Conservation (phyloP, 2,797 vertebrate genomes). For the Rhadinocentrus ornatus region DNA sequence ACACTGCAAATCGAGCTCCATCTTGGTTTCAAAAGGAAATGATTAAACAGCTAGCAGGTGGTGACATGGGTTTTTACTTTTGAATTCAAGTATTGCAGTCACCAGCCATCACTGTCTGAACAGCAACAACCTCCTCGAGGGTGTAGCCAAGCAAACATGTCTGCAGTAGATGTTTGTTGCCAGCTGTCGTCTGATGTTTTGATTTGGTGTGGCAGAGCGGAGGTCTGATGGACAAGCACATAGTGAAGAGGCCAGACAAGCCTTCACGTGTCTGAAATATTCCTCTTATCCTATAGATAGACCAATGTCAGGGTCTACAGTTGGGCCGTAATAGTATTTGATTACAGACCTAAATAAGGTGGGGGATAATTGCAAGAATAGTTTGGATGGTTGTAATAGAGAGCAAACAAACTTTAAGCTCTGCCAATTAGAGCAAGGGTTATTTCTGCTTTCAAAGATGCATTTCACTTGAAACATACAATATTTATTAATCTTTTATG, state of each 20-base stretch:
- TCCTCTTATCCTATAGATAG: slow-evolving; percentile 55
- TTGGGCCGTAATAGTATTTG: slow-evolving; percentile 29
- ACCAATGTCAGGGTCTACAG: slow-evolving; percentile 9
- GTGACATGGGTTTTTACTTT: slow-evolving; percentile 10
- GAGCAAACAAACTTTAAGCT: slow-evolving; percentile 7
- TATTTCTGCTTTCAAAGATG: slow-evolving; percentile 7
- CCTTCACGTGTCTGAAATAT: slow-evolving; percentile 36
- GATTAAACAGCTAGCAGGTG: slow-evolving; percentile 21
- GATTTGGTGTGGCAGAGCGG: slow-evolving; percentile 20
- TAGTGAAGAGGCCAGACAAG: slow-evolving; percentile 7
- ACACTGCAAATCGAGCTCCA: background rate
- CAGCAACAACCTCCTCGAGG: slow-evolving; percentile 34
- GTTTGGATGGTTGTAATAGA: slow-evolving; percentile 38
- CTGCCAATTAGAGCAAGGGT: background rate
- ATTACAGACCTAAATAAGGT: slow-evolving; percentile 49
- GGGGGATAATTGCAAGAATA: slow-evolving; percentile 22
- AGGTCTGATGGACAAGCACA: slow-evolving; percentile 41
- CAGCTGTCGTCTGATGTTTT: slow-evolving; percentile 70
- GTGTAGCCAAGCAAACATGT: slow-evolving; percentile 50
- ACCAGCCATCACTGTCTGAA: slow-evolving; percentile 17
- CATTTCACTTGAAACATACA: background rate
- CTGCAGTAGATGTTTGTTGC: slow-evolving; percentile 32
- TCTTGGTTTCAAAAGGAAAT: slow-evolving; percentile 9
- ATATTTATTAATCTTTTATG: background rate
- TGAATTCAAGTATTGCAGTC: slow-evolving; percentile 4